These are phyloP conservation scores for Syngnathus scovelli DNA, from an alignment of 2,113 vertebrate genomes.

Conservation along the genomic window DNA sequence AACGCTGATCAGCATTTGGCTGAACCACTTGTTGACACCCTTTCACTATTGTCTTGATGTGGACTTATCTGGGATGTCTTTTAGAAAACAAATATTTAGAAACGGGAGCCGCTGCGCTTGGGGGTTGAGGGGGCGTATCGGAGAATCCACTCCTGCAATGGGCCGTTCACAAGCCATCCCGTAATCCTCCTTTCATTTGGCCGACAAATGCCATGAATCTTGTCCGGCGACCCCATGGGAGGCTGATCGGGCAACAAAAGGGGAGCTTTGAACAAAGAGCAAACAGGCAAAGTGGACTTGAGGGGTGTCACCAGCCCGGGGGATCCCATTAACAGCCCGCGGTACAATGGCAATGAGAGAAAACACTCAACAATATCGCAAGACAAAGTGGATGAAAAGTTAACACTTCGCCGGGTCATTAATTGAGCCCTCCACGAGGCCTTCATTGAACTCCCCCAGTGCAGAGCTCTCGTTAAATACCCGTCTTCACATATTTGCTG, in stretches of 20 bases:
- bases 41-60: slow-evolving; percentile 42
- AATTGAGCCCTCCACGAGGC: slow-evolving; percentile 12
- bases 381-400: slow-evolving; percentile 33
- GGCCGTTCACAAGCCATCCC: slow-evolving; percentile 83
- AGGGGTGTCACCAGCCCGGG: slow-evolving; percentile 54
- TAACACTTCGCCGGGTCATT: slow-evolving; percentile 23
- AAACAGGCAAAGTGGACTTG: slow-evolving; percentile 67
- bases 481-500: not conserved
- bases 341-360: slow-evolving; percentile 34
- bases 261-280: slow-evolving; percentile 78
- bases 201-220: slow-evolving; percentile 92
- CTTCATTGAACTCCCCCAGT: not conserved
- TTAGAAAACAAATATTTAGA: slow-evolving; percentile 68
- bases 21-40: slow-evolving; percentile 62
- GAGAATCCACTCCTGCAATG: slow-evolving; percentile 79
- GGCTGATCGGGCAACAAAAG: slow-evolving; percentile 95
- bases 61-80: slow-evolving; percentile 55
- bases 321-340: slow-evolving; percentile 41
- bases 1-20: slow-evolving; percentile 6
- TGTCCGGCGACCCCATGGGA: slow-evolving; percentile 85
- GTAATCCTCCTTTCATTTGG: slow-evolving; percentile 95
- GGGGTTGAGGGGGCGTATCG: slow-evolving; percentile 39
- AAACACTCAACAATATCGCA: slow-evolving; percentile 36
- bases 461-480: not conserved
- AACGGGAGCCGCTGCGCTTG: slow-evolving; percentile 57